Conservation (phyloP, 2,797 vertebrate species). For the Eulemur albifrons region DNA sequence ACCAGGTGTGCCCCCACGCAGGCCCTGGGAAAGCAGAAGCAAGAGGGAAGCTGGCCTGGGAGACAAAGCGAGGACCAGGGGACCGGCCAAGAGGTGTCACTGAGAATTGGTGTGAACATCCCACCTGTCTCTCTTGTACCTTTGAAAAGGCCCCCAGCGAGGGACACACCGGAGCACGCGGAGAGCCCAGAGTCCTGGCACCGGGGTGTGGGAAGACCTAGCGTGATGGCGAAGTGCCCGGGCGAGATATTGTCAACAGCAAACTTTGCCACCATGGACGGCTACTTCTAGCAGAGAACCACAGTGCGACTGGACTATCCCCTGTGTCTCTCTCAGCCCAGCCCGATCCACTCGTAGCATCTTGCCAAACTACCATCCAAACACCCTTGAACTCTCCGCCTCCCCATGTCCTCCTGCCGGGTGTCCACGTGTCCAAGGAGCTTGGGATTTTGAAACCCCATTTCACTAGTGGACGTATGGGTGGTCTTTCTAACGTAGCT, state of each 20-base stretch:
- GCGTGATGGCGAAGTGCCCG: accelerated
- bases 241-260: not conserved
- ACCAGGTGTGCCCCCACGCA: not conserved
- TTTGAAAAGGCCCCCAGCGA: not conserved
- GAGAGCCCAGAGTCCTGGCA: not conserved
- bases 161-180: not conserved
- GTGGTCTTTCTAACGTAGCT: not conserved
- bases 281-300: not conserved
- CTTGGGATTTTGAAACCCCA: not conserved
- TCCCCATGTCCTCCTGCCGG: not conserved
- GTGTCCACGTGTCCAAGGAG: not conserved
- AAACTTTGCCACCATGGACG: not conserved
- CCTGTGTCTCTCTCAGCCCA: not conserved
- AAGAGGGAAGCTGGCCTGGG: too few relatives aligned
- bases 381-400: not conserved
- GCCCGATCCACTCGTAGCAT: not conserved
- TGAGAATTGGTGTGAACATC: not conserved
- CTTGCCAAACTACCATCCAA: not conserved
- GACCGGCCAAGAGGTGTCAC: not conserved
- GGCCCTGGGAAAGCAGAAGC: not conserved
- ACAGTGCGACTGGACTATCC: not conserved
- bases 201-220: not conserved
- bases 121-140: not conserved
- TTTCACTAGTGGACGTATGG: not conserved
- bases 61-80: not conserved